Evolutionary conservation across 2,113 vertebrate species (phyloP), one percentile per base, ranked within the genome.

Genomic region (Hiodon alosoides): DNA sequence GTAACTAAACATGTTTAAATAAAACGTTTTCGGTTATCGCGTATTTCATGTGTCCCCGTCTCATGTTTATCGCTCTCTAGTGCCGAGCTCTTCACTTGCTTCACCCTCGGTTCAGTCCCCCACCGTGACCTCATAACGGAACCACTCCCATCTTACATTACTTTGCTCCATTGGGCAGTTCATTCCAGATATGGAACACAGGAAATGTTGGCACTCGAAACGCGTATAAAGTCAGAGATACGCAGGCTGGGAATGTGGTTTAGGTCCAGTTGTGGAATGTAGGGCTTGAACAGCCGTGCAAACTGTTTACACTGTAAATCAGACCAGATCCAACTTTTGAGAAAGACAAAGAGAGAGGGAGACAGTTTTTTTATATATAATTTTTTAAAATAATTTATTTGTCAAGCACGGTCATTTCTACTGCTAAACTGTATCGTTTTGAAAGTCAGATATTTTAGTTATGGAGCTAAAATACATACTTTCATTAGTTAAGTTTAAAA

Each of bases 61-160:
- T 74, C 76, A 70, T 78, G 76, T 80, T 79, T 77, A 75, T 77
- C 78, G 75, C 76, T 79, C 76, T 77, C 73, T 62, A 72, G 72
- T 58, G 71, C 75, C 58, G 59, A 72, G 72, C 67, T 74, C 78
- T 73, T 73, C 77, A 60, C 75, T 68, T 60, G 76, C 60, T 74
- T 58, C 74, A 70, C 79, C 75, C 78, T 81, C 79, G n/a, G 81
- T 79, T 81, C 83, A 78, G 78, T 81, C 80, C 81, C 79, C 74
- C 80, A 64, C 75, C 69, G 83, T 86, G 85, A 86, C 85, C 85
- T 86, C 85, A 86, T 83, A 83, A 85, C 83, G 78, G 79, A 85
- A 83, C 83, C 85, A 82, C 85, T 80, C 85, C 85, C 83, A 81
- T 81, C 81, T 78, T 75, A 78, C 80, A 75, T 81, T 77, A 73